Evolutionary conservation across 2,888 invertebrate genomes (phyloP).

Genomic region (Clunio marinus): DNA sequence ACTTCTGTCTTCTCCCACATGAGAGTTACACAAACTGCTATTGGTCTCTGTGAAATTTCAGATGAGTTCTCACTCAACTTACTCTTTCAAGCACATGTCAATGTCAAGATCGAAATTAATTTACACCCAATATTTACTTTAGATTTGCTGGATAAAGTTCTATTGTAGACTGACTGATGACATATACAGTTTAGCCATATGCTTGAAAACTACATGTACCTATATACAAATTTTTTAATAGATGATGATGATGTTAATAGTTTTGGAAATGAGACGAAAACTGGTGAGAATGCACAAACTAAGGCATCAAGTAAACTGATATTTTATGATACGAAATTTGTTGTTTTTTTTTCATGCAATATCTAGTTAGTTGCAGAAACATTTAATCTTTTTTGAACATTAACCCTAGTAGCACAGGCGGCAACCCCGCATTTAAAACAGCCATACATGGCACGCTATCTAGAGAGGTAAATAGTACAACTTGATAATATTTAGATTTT

Average conservation of each 20-base stretch:
- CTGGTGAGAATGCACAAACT: constrained; percentile 12
- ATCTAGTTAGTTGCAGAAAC: too few species aligned
- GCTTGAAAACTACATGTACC: constrained; percentile 9
- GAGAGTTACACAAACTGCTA: constrained; percentile 51
- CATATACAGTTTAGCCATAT: constrained; percentile 20
- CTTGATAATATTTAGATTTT: too few species aligned
- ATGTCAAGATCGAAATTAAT: background rate
- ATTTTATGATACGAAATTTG: too few species aligned
- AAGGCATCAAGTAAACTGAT: too few species aligned
- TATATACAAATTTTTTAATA: constrained; percentile 38
- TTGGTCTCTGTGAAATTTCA: constrained; percentile 45
- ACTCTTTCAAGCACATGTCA: background rate
- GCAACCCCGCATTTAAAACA: too few species aligned
- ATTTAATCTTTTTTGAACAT: too few species aligned
- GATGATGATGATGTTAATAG: too few species aligned
- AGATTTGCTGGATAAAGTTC: constrained; percentile 30
- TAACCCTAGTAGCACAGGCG: too few species aligned
- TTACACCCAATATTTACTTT: background rate
- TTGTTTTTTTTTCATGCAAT: too few species aligned
- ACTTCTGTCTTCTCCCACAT: constrained; percentile 52
- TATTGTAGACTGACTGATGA: constrained; percentile 13
- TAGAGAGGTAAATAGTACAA: too few species aligned
- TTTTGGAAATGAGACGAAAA: constrained; percentile 1
- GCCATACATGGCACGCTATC: too few species aligned
- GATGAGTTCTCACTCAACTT: background rate